These are phyloP conservation scores for Mus musculus DNA, from an alignment of 2,113 vertebrate genomes.

Conservation along the genomic window DNA sequence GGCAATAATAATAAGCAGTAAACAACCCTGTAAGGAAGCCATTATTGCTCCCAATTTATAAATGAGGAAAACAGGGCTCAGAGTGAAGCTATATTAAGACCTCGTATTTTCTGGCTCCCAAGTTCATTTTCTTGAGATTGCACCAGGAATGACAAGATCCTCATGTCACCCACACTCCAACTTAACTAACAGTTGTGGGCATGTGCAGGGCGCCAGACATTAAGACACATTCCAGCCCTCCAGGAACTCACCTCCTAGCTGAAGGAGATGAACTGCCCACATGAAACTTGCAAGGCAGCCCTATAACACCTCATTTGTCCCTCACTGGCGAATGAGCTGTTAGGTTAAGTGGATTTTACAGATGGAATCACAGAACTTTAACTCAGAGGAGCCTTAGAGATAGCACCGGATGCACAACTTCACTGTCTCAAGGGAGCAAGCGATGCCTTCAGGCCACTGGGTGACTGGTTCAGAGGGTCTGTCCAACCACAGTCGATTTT, in stretches of 20 bases:
- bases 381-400: slow-evolving; percentile 10
- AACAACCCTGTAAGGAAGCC: not conserved
- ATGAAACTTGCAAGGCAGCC: slow-evolving; percentile 58
- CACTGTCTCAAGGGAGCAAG: not conserved
- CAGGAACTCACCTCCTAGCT: slow-evolving; percentile 52
- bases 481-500: not conserved
- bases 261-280: slow-evolving; percentile 63
- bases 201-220: slow-evolving; percentile 56
- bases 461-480: not conserved
- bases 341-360: slow-evolving; percentile 73
- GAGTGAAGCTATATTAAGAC: not conserved
- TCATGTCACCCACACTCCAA: not conserved
- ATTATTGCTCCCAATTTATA: slow-evolving; percentile 40
- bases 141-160: slow-evolving; percentile 33
- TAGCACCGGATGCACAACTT: not conserved
- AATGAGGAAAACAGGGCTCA: slow-evolving; percentile 9
- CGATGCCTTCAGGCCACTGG: not conserved
- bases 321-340: slow-evolving; percentile 70
- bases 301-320: slow-evolving; percentile 70
- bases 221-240: slow-evolving; percentile 61
- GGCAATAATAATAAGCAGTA: slow-evolving; percentile 30
- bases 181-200: slow-evolving; percentile 40
- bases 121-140: not conserved
- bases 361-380: slow-evolving; percentile 61
- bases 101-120: not conserved